Conservation (phyloP, 2,113 vertebrate species). For the Cebidichthys violaceus region DNA sequence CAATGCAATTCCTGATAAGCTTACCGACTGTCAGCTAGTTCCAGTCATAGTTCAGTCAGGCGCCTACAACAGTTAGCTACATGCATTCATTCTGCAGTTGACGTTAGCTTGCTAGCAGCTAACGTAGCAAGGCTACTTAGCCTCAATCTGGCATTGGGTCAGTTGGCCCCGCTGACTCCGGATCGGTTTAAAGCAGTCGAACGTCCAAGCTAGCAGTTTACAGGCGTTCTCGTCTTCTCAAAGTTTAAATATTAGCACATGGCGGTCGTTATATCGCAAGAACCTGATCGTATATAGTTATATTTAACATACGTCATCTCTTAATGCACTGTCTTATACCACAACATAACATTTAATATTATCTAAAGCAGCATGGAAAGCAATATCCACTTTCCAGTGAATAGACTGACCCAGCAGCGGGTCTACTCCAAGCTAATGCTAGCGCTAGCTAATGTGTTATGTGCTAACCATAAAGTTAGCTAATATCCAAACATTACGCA, state of each 20-base stretch:
- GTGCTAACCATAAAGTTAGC: conserved; percentile 63
- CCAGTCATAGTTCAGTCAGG: background rate
- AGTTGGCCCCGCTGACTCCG: conserved; percentile 29
- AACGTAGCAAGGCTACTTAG: conserved; percentile 33
- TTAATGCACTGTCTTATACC: fast-evolving
- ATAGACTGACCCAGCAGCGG: conserved; percentile 56
- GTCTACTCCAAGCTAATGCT: conserved; percentile 52
- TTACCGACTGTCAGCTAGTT: background rate
- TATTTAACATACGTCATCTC: fast-evolving
- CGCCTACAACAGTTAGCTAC: background rate
- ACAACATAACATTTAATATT: background rate
- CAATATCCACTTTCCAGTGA: conserved; percentile 36
- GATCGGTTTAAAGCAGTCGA: conserved; percentile 23
- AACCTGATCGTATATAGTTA: background rate
- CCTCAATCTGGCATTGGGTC: conserved; percentile 2
- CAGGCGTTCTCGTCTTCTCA: background rate
- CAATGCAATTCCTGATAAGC: background rate
- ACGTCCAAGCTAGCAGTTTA: conserved; percentile 40
- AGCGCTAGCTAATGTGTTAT: conserved; percentile 66
- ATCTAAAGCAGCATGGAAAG: background rate
- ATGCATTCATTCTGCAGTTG: background rate
- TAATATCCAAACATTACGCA: background rate
- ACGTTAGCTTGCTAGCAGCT: conserved; percentile 54
- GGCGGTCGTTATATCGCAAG: background rate
- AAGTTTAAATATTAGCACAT: conserved; percentile 38